A percentile compares a stretch with the other conserved stretches of the same genome.
These are phyloP conservation scores for Alaudala cheleensis DNA, from an alignment of 2,113 vertebrate species.

Conservation along the genomic window DNA sequence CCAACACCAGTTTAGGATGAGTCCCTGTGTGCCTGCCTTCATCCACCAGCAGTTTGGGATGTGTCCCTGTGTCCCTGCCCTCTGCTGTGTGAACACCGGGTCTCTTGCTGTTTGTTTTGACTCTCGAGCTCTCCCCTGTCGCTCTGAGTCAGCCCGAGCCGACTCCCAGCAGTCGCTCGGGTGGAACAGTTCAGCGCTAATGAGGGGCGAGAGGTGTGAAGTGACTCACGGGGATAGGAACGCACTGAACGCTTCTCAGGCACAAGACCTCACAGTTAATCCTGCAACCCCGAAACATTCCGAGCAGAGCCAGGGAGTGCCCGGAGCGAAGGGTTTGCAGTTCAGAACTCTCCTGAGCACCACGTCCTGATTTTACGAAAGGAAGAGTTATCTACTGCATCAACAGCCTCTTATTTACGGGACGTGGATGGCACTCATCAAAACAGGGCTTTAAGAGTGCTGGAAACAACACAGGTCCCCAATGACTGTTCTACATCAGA, in stretches of 20 bases:
- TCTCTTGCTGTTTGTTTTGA: not conserved
- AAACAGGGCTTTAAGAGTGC: not conserved
- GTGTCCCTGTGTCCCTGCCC: not conserved
- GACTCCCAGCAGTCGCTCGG: not conserved
- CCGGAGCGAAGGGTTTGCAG: not conserved
- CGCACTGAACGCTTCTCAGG: not conserved
- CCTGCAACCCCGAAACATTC: not conserved
- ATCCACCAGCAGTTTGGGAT: not conserved
- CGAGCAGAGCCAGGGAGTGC: not conserved
- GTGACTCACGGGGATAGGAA: not conserved
- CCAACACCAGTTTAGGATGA: not conserved
- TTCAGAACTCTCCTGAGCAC: not conserved
- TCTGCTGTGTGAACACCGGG: rapidly evolving
- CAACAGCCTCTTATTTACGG: not conserved
- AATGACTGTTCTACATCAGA: not conserved
- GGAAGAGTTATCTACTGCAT: not conserved
- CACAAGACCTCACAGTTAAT: not conserved
- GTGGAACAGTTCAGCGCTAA: not conserved
- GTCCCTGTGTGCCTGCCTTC: not conserved
- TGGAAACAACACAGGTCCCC: not conserved
- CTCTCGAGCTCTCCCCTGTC: not conserved
- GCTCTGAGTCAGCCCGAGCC: not conserved
- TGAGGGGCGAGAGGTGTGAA: not conserved
- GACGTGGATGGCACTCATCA: not conserved
- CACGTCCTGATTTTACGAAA: rapidly evolving